phyloP scores from a whole-genome alignment of 1,140 invertebrate genomes.

The Diorhabda sublineata region DNA sequence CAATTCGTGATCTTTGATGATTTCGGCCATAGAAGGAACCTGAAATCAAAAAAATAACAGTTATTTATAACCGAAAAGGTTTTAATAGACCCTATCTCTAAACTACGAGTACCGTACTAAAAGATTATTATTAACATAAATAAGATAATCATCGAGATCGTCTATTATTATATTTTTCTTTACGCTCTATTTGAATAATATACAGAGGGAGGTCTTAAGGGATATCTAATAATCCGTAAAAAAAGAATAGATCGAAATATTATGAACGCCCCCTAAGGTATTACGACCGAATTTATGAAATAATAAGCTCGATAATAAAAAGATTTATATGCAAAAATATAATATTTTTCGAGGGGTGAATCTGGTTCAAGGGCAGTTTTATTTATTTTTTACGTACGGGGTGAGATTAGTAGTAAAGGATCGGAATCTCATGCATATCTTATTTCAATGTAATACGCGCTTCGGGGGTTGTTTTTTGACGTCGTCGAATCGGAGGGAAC shows the following conservation, averaged over 20 bases:
- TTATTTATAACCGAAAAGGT: neutral
- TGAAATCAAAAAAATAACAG: slow-evolving; percentile 33
- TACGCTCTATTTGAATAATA: slow-evolving; percentile 15
- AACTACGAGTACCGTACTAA: too few relatives aligned
- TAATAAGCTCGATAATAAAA: slow-evolving; percentile 20
- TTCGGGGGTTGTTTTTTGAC: slow-evolving; percentile 11
- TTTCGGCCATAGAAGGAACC: slow-evolving; percentile 34
- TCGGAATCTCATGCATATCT: slow-evolving; percentile 31
- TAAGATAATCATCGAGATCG: neutral
- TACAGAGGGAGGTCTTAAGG: slow-evolving; percentile 4
- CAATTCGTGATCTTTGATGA: slow-evolving; percentile 38
- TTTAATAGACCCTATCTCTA: too few relatives aligned
- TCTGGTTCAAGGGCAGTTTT: slow-evolving; percentile 10
- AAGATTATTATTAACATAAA: neutral
- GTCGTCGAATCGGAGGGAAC: slow-evolving; percentile 9
- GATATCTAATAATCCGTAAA: slow-evolving; percentile 15
- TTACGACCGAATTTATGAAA: slow-evolving; percentile 19
- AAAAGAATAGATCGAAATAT: neutral
- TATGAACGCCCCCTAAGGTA: slow-evolving; percentile 7
- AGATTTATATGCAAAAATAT: slow-evolving; percentile 16
- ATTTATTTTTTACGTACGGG: neutral
- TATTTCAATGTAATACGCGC: slow-evolving; percentile 25
- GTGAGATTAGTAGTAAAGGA: slow-evolving; percentile 15
- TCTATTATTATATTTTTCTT: slow-evolving; percentile 4
- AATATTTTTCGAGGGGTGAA: slow-evolving; percentile 3